Conservation (phyloP, 1,140 invertebrate genomes). For the Drosophila mauritiana region DNA sequence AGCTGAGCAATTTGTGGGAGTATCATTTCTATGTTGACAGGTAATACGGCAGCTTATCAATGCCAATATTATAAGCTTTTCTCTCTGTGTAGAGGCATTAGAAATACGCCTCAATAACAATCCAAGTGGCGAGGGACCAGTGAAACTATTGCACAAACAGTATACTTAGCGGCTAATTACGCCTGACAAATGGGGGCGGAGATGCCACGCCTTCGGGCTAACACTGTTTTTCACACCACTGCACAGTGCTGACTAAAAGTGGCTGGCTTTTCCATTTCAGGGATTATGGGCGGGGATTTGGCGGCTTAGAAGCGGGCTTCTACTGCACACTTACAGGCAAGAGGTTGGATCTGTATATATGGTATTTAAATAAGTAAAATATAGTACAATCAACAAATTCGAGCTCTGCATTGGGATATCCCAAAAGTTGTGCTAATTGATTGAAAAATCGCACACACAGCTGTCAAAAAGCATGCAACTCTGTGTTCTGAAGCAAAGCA, state of each 20-base stretch:
- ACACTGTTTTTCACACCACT: neutral
- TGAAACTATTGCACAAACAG: constrained; percentile 46
- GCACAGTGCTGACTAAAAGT: constrained; percentile 6
- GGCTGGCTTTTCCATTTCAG: constrained; percentile 6
- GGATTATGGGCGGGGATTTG: neutral
- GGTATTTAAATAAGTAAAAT: neutral
- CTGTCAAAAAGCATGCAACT: too few species aligned
- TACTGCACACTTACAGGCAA: constrained; percentile 1
- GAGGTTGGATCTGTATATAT: neutral
- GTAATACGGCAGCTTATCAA: neutral
- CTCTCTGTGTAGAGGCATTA: neutral
- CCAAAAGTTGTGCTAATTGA: too few species aligned
- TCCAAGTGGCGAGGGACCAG: constrained; percentile 9
- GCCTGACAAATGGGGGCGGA: constrained; percentile 39
- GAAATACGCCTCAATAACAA: constrained; percentile 26
- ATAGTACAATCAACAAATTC: too few species aligned
- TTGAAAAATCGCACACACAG: too few species aligned
- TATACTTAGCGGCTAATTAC: constrained; percentile 75
- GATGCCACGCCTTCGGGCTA: neutral
- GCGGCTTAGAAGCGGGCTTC: constrained; percentile 10
- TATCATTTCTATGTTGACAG: neutral
- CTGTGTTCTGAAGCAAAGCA: too few species aligned
- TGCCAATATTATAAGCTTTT: neutral
- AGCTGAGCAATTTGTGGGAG: neutral
- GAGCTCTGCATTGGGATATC: too few species aligned